Evolutionary conservation across 1,140 invertebrate genomes (phyloP), one percentile per base, ranked within the genome.

Genomic region (Phortica variegata): DNA sequence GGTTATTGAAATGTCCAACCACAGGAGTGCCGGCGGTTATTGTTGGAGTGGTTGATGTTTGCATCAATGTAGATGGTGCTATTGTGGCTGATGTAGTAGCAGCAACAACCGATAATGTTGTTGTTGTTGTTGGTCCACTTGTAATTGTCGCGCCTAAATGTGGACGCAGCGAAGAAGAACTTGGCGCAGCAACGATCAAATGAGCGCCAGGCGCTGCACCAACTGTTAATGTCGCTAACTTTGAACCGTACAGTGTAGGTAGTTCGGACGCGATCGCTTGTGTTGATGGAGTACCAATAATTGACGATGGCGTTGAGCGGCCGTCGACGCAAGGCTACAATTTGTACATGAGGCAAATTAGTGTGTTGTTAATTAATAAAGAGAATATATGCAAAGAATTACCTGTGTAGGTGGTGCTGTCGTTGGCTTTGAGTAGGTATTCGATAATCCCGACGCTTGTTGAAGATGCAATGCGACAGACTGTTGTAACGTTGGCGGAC

Each of bases 401-500:
- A 68, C 62, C 26, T 68, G 60, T 20, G 58, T 38, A n/a, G 29
- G 15, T 10, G 50, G 8, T 3, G 34, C 13, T 19, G 31, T 33
- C 13, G 23, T 34, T 17, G 47, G 32, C 7, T 43, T 60, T 26
- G 23, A 26, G 10, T 6, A 26, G 23, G 5, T 26, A 26, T 26
- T 26, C 10, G 23, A 10, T 10, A 26, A 6, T 26, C 23, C 23
- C 10, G 23, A 10, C 10, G 23, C 10, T 26, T 26, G 23, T 26
- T 26, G 23, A 5, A 26, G 23, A 26, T 26, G 23, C 10, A 26
- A 26, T 5, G 23, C 23, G 5, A 5, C 23, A 6, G 5, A 3
- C 10, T 2, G 31, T 33, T 31, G 33, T 17, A 2, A 33, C 6
- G 49, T 36, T 29, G 43, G 38, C 10, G 38, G 37, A 26, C 37